Evolutionary conservation across 2,797 vertebrate species (phyloP).

Genomic region (Morus bassanus): DNA sequence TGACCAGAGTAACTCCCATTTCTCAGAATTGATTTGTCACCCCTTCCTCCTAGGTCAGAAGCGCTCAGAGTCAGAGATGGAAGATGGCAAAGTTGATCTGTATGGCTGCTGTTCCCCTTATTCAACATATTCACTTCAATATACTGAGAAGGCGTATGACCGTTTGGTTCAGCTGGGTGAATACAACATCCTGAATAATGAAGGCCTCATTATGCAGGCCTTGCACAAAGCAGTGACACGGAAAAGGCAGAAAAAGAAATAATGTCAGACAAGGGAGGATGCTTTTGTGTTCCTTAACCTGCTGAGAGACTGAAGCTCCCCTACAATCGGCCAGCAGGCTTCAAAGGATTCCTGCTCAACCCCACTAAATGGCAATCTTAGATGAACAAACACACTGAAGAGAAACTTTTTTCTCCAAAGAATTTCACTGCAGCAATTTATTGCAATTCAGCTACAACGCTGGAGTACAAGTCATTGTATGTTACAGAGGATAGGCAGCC

Average conservation of each 20-base stretch:
- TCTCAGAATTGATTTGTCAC: background rate
- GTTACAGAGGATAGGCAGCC: background rate
- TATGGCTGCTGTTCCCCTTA: constrained; percentile 76
- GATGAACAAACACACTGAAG: background rate
- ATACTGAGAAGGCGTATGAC: constrained; percentile 73
- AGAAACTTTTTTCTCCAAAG: background rate
- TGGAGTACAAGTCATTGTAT: background rate
- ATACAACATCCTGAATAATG: constrained; percentile 84
- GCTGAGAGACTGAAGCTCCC: background rate
- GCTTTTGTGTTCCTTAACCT: background rate
- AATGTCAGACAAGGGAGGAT: background rate
- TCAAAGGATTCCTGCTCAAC: background rate
- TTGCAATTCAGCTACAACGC: background rate
- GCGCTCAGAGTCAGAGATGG: constrained; percentile 75
- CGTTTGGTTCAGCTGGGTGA: constrained; percentile 74
- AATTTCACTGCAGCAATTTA: constrained; percentile 20
- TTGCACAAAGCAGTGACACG: constrained; percentile 68
- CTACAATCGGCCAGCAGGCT: background rate
- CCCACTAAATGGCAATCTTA: background rate
- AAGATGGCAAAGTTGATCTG: constrained; percentile 80
- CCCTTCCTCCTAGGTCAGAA: constrained; percentile 56
- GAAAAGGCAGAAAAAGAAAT: constrained; percentile 59
- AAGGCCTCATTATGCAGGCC: constrained; percentile 67
- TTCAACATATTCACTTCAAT: constrained; percentile 79
- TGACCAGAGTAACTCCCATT: background rate